These are phyloP conservation scores for Hemibagrus wyckioides DNA, from an alignment of 2,113 vertebrate genomes.

Conservation along the genomic window DNA sequence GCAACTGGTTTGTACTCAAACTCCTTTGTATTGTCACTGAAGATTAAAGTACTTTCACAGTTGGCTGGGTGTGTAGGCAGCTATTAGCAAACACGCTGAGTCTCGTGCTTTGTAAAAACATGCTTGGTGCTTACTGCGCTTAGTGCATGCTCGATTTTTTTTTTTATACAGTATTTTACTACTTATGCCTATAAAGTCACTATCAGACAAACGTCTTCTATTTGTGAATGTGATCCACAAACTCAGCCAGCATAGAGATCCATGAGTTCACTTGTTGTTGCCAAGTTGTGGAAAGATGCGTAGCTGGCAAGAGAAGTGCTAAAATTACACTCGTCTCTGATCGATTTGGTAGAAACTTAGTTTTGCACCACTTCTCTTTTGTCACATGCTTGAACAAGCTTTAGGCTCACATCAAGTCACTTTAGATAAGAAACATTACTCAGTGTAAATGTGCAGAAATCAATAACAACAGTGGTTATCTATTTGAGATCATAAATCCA, in stretches of 20 bases:
- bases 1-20: not conserved
- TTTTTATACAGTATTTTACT: not conserved
- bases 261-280: not conserved
- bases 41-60: not conserved
- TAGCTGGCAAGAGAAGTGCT: not conserved
- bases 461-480: not conserved
- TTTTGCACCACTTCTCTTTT: not conserved
- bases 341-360: not conserved
- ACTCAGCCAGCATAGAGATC: not conserved
- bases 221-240: not conserved
- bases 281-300: not conserved
- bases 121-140: not conserved
- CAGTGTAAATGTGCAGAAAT: not conserved
- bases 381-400: not conserved
- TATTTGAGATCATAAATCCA: not conserved
- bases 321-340: not conserved
- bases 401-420: not conserved
- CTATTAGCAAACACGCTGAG: not conserved
- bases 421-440: conserved; percentile 3
- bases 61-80: conserved; percentile 12
- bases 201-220: not conserved
- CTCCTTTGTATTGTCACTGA: not conserved
- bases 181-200: not conserved
- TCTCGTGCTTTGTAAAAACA: not conserved
- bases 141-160: not conserved